Evolutionary conservation across 1,140 invertebrate species (phyloP).

Genomic region (Saccostrea cuccullata): DNA sequence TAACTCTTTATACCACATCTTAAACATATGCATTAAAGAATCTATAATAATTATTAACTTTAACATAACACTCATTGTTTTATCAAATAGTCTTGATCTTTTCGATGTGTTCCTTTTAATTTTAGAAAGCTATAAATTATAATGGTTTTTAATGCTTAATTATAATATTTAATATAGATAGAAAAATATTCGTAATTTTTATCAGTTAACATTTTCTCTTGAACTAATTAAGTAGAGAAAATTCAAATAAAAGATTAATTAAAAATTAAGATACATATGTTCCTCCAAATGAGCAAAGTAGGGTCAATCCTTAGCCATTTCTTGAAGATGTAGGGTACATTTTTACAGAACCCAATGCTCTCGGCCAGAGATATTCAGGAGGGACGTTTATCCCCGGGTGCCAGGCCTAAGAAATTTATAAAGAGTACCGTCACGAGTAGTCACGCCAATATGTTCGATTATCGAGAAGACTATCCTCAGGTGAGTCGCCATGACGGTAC

Average conservation of each 20-base stretch:
- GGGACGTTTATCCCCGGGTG: conserved; percentile 25
- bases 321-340: neutral
- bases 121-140: neutral
- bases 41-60: too few relatives aligned
- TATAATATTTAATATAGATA: neutral
- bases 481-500: conserved; percentile 6
- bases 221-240: neutral
- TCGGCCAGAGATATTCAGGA: conserved; percentile 32
- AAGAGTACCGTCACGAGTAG: conserved; percentile 40
- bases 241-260: neutral
- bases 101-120: neutral
- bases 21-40: too few relatives aligned
- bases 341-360: conserved; percentile 40
- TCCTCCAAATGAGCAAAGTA: neutral
- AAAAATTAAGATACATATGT: neutral
- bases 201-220: neutral
- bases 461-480: conserved; percentile 39
- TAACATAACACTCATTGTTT: too few relatives aligned
- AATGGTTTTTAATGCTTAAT: neutral
- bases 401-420: conserved; percentile 46
- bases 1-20: too few relatives aligned
- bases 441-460: conserved; percentile 48
- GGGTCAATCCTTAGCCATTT: neutral
- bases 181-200: neutral
- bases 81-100: neutral